Evolutionary conservation across 2,797 vertebrate genomes (phyloP), one percentile per base, ranked within the genome.

Genomic region (Cheirogaleus major): DNA sequence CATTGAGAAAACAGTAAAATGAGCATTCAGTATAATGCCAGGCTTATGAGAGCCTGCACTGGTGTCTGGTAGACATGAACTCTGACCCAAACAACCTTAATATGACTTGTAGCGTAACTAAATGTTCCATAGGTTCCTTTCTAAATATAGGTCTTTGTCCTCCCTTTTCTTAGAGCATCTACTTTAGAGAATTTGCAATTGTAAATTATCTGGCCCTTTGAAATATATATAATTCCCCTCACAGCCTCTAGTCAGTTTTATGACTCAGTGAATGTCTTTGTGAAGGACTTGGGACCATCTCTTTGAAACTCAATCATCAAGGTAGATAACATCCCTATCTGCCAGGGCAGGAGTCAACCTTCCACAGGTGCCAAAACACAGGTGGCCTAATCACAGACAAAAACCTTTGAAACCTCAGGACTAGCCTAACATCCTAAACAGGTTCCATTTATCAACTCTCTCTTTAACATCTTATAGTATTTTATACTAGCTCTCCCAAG

Each of bases 131-230:
- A 22, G 5, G 2, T 59, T 91, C 25, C 57, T 80, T 83, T 4
- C 7, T 78, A 5, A 72, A 2, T 7, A 23, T 7, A 23, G 30
- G 27, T 18, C 7, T 13, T 41, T 73, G 23, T 79, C 4, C 2
- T 76, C 1, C 1, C 7, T 57, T 85, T 84, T 55, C 38, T 80
- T 67, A 43, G 32, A 59, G 22, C 27, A 78, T 67, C 67, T 85
- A 69, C 14, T 93, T 85, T n/a, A 91, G 35, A 95, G 95, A 89
- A 92, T 20, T 63, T 57, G 41, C 7, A 79, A 45, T 61, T 91
- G 11, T 55, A 85, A 91, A 85, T 85, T 43, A 30, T 75, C 10
- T 95, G 61, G 23, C 25, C 32, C 32, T 75, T 76, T 72, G 30
- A 87, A 91, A 70, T 72, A 73, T 41, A n/a, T 32, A 75, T 69